These are phyloP conservation scores for Cottus gobio DNA, from an alignment of 2,113 vertebrate genomes.

Conservation along the genomic window DNA sequence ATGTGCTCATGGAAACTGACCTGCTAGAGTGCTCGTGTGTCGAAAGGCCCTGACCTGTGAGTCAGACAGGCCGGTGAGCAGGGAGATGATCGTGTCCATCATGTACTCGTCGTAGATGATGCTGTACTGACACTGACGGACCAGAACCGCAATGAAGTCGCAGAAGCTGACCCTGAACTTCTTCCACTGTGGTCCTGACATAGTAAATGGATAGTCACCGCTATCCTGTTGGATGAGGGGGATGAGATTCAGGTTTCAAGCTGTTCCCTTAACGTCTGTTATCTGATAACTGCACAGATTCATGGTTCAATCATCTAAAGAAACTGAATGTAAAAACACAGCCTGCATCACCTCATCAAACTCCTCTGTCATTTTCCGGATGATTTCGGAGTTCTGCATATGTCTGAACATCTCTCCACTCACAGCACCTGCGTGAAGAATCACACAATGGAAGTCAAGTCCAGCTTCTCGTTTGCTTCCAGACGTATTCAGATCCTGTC, in stretches of 20 bases:
- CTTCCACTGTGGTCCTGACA: constrained; percentile 97
- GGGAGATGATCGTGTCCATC: constrained; percentile 98
- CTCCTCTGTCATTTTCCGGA: constrained; percentile 98
- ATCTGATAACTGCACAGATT: not conserved
- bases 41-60: constrained; percentile 97
- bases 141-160: constrained; percentile 95
- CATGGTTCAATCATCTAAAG: not conserved
- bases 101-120: constrained; percentile 99
- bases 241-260: constrained; percentile 2
- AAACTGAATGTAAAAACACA: not conserved
- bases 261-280: not conserved
- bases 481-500: not conserved
- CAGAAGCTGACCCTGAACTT: constrained; percentile 96
- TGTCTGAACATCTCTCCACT: constrained; percentile 97
- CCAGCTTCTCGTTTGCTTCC: not conserved
- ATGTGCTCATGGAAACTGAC: constrained; percentile 77
- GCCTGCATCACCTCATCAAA: constrained; percentile 92
- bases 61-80: constrained; percentile 96
- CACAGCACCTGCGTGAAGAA: constrained; percentile 87
- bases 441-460: not conserved
- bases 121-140: constrained; percentile 97
- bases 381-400: constrained; percentile 99
- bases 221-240: constrained; percentile 86
- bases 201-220: constrained; percentile 95
- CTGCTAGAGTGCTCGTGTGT: constrained; percentile 97